Percentiles rank a stretch among this genome's conserved stretches.
Evolutionary conservation across 2,113 vertebrate species (phyloP).

Genomic region (Stomatorhinus ivindoensis): DNA sequence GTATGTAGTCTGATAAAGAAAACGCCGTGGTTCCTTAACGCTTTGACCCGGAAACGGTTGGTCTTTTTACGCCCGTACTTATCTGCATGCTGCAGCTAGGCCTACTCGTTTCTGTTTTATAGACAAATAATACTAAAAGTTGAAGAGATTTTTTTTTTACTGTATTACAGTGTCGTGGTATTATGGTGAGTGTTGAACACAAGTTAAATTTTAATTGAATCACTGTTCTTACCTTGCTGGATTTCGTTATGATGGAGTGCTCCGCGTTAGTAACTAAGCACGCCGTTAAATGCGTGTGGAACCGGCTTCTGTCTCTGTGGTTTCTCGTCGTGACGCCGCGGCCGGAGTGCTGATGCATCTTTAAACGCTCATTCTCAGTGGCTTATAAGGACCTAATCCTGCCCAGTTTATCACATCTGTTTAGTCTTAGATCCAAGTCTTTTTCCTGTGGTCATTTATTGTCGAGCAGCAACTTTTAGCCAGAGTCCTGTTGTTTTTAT

Average conservation of each 20-base stretch:
- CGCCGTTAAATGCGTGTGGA: not conserved
- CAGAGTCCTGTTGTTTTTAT: not conserved
- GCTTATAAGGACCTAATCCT: not conserved
- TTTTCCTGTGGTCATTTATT: not conserved
- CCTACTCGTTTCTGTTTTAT: not conserved
- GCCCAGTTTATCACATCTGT: not conserved
- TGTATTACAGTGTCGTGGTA: not conserved
- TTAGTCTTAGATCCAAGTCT: not conserved
- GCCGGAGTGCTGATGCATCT: not conserved
- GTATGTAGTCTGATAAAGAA: not conserved
- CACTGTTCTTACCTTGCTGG: not conserved
- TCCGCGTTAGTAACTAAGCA: not conserved
- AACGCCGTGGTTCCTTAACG: not conserved
- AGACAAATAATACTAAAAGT: not conserved
- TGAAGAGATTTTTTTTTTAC: not conserved
- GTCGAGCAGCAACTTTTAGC: not conserved
- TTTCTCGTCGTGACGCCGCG: not conserved
- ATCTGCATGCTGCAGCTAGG: not conserved
- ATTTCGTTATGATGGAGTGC: not conserved
- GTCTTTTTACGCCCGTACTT: not conserved
- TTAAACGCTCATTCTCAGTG: not conserved
- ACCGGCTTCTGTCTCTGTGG: not conserved
- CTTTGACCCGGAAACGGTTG: constrained; percentile 8
- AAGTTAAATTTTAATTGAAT: not conserved
- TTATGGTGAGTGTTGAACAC: not conserved